A percentile compares a stretch with the other conserved stretches of the same genome.
phyloP scores from a whole-genome alignment of 2,113 vertebrate genomes.

The Austrofundulus limnaeus region DNA sequence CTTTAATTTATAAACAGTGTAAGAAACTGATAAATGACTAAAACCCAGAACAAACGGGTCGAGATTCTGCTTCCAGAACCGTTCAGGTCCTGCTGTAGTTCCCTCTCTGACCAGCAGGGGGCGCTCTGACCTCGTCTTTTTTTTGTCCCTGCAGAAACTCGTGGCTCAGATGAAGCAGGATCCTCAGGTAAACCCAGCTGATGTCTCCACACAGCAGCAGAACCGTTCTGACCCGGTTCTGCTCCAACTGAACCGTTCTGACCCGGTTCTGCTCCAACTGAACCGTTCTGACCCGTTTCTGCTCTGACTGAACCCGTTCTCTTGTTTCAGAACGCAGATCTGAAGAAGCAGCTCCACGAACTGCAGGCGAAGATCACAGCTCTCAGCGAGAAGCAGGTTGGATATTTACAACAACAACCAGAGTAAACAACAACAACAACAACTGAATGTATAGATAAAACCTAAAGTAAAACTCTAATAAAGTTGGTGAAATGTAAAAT shows the following conservation, averaged over 20 bases:
- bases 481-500: too few species aligned
- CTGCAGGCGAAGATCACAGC: conserved; percentile 99
- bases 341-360: conserved; percentile 99
- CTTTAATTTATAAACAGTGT: neutral
- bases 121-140: conserved; percentile 22
- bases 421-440: too few species aligned
- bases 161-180: conserved; percentile 99
- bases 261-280: neutral
- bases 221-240: neutral
- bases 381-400: conserved; percentile 96
- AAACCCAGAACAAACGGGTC: too few species aligned
- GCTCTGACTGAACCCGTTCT: conserved; percentile 31
- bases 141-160: conserved; percentile 87
- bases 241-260: conserved; percentile 31
- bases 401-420: too few species aligned
- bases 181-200: conserved; percentile 86
- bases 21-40: too few species aligned
- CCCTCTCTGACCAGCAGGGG: conserved; percentile 40
- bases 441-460: too few species aligned
- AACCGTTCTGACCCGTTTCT: neutral
- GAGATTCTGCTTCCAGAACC: neutral
- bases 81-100: conserved; percentile 26
- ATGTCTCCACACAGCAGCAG: neutral
- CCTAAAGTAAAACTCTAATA: too few species aligned
- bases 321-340: conserved; percentile 91